phyloP scores from a whole-genome alignment of 2,797 vertebrate genomes.

The Muscicapa comitata region DNA sequence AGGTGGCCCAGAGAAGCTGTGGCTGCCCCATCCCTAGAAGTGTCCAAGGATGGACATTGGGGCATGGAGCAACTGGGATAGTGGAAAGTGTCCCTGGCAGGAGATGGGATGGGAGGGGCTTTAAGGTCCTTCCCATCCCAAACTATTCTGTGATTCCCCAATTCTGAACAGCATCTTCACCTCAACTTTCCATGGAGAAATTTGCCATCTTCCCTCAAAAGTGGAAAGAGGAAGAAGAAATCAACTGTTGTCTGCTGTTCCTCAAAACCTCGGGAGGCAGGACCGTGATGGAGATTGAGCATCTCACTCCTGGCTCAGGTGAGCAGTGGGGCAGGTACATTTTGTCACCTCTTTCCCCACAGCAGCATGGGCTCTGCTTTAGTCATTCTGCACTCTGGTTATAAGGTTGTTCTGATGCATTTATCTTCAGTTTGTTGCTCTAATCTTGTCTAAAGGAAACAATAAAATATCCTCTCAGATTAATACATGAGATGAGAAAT shows the following conservation, averaged over 20 bases:
- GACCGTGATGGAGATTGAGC: not conserved
- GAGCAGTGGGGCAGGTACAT: not conserved
- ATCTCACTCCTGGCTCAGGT: not conserved
- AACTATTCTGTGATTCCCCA: not conserved
- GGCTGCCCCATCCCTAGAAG: not conserved
- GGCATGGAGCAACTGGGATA: accelerated
- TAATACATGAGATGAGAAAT: not conserved
- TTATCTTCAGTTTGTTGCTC: not conserved
- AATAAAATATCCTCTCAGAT: not conserved
- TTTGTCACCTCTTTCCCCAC: not conserved
- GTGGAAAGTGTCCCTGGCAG: not conserved
- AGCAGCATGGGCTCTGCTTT: not conserved
- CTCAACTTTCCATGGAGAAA: accelerated
- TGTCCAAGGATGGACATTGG: accelerated
- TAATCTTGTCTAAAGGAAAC: not conserved
- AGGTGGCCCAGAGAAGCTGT: accelerated
- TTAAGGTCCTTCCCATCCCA: not conserved
- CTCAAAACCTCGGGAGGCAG: not conserved
- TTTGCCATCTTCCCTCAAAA: not conserved
- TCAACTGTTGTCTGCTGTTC: not conserved
- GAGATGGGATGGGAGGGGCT: not conserved
- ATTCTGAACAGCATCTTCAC: not conserved
- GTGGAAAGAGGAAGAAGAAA: not conserved
- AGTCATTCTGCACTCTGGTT: not conserved
- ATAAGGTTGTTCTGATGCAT: not conserved